Conservation (phyloP, 2,113 vertebrate genomes). For the Malurus alboscapulatus region DNA sequence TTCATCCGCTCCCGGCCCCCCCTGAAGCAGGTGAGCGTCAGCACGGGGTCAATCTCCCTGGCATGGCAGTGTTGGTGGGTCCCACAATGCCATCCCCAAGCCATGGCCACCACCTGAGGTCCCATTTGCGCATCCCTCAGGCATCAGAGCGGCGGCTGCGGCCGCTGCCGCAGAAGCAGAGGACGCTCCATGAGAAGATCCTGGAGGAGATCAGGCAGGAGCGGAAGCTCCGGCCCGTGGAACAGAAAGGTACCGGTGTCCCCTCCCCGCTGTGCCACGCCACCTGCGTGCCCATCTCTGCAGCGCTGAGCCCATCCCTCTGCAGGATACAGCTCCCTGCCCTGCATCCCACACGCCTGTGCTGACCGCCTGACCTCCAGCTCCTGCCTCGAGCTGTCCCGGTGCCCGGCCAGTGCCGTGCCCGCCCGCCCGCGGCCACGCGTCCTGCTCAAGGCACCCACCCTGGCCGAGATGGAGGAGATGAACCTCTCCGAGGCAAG, state of each 20-base stretch:
- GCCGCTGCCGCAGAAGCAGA: constrained; percentile 82
- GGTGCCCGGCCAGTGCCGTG: constrained; percentile 12
- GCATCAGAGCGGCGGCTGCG: constrained; percentile 86
- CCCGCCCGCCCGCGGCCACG: constrained; percentile 70
- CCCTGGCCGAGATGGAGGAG: constrained; percentile 95
- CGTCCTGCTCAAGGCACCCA: constrained; percentile 91
- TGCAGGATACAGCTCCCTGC: constrained; percentile 87
- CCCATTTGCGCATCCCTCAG: constrained; percentile 8
- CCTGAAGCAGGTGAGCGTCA: constrained; percentile 82
- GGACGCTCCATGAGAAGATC: constrained; percentile 87
- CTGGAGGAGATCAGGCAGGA: constrained; percentile 92
- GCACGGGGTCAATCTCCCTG: fast-evolving
- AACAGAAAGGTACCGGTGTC: constrained; percentile 69
- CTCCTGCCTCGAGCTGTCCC: constrained; percentile 89
- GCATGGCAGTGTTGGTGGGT: neutral
- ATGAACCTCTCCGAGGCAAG: constrained; percentile 90
- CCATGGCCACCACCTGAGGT: fast-evolving
- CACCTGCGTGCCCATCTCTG: fast-evolving
- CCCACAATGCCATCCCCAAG: neutral
- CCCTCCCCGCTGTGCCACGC: fast-evolving
- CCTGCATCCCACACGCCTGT: constrained; percentile 85
- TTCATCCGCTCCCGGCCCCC: constrained; percentile 95
- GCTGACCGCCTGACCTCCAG: constrained; percentile 79
- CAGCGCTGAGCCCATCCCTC: fast-evolving
- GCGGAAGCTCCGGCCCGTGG: constrained; percentile 86